A percentile compares a stretch with the other conserved stretches of the same genome.
These are phyloP conservation scores for Lepus americanus DNA, from an alignment of 2,113 vertebrate genomes.

Conservation along the genomic window DNA sequence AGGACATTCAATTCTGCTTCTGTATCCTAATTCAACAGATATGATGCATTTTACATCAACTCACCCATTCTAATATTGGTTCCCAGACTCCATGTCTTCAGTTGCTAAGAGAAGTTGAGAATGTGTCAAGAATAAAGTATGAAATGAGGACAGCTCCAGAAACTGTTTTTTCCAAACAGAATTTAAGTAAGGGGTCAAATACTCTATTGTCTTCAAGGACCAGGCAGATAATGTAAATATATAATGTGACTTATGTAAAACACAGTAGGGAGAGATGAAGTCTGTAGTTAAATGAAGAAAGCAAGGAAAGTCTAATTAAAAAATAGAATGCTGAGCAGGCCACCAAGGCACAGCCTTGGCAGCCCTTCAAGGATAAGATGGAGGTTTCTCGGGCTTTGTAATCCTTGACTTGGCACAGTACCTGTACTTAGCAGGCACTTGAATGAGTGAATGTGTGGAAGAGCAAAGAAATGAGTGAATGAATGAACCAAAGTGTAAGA, in stretches of 20 bases:
- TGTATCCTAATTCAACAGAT: conserved; percentile 21
- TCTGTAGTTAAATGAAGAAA: conserved; percentile 38
- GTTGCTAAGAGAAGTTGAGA: conserved; percentile 64
- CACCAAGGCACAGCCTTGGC: neutral
- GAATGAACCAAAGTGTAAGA: neutral
- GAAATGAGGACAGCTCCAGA: conserved; percentile 50
- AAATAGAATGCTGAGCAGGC: conserved; percentile 17
- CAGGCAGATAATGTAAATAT: neutral
- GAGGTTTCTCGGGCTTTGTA: neutral
- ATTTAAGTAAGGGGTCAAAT: conserved; percentile 17
- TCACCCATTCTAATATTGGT: conserved; percentile 38
- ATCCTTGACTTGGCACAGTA: neutral
- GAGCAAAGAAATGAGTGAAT: neutral
- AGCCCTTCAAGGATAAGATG: neutral
- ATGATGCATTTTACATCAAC: conserved; percentile 39
- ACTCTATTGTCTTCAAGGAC: neutral
- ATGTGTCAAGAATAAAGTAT: conserved; percentile 73
- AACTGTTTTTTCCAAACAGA: conserved; percentile 54
- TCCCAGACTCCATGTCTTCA: conserved; percentile 74
- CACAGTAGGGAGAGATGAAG: conserved; percentile 33
- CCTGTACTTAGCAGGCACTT: neutral
- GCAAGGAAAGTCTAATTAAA: conserved; percentile 50
- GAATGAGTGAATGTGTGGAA: conserved; percentile 18
- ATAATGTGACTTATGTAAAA: conserved; percentile 36
- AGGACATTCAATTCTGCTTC: neutral